Evolutionary conservation across 2,888 invertebrate species (phyloP).

Genomic region (Linnaemya tessellans): DNA sequence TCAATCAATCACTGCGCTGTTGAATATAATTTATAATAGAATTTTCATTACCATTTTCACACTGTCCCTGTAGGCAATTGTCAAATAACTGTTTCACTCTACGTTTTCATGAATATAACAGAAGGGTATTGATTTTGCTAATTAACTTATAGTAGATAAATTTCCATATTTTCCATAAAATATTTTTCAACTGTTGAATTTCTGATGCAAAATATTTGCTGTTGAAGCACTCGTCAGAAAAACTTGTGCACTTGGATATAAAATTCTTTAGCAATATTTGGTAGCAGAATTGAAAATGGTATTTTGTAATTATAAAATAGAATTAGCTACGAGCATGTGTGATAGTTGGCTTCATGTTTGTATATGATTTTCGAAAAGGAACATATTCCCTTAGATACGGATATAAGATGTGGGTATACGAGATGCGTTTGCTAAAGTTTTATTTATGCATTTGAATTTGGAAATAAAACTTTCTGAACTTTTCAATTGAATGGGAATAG

Average conservation of each 20-base stretch:
- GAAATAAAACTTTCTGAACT: background rate
- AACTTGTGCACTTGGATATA: background rate
- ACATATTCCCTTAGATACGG: background rate
- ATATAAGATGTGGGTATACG: background rate
- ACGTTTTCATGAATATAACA: background rate
- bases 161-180: background rate
- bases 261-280: background rate
- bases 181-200: background rate
- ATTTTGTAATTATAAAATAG: background rate
- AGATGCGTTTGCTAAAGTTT: background rate
- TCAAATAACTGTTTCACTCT: background rate
- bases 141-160: background rate
- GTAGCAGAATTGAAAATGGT: too few relatives aligned
- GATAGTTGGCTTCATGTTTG: background rate
- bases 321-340: background rate
- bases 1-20: background rate
- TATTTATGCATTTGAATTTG: background rate
- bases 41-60: background rate
- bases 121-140: background rate
- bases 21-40: background rate
- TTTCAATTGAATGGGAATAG: slow-evolving; percentile 1
- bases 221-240: background rate
- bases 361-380: background rate
- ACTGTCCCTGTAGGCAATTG: background rate
- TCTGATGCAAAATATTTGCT: background rate